A percentile compares a stretch with the other conserved stretches of the same genome.
These are phyloP conservation scores for Irena cyanogastra DNA, from an alignment of 2,113 vertebrate species.

Conservation along the genomic window DNA sequence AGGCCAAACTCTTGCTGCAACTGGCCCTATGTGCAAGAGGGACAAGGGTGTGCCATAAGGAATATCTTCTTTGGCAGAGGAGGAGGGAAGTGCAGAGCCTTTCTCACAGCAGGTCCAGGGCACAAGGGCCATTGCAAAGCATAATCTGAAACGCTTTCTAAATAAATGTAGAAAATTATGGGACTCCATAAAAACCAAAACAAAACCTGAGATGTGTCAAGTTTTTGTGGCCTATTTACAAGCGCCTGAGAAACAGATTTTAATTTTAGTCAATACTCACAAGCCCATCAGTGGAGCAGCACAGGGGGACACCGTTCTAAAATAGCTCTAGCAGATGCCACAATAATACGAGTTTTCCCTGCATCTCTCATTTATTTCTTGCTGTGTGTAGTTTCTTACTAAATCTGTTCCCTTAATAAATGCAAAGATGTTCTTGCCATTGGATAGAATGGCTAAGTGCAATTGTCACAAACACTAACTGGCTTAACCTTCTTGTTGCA, in stretches of 20 bases:
- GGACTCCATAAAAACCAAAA: not conserved
- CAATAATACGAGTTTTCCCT: not conserved
- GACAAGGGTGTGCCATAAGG: not conserved
- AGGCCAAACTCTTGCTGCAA: not conserved
- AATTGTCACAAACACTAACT: not conserved
- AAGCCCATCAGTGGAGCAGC: conserved; percentile 22
- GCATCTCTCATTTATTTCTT: conserved; percentile 38
- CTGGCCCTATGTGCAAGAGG: not conserved
- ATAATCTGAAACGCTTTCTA: not conserved
- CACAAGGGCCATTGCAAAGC: not conserved
- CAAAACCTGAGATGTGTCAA: not conserved
- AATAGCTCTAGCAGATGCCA: conserved; percentile 54
- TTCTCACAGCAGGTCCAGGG: not conserved
- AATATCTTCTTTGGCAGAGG: not conserved
- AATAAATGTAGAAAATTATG: not conserved
- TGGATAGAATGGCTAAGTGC: not conserved
- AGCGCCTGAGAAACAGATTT: conserved; percentile 21
- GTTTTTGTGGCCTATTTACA: conserved; percentile 1
- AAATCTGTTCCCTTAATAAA: conserved; percentile 36
- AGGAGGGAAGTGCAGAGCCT: not conserved
- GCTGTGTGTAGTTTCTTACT: not conserved
- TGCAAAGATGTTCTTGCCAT: not conserved
- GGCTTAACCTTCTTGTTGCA: conserved; percentile 3
- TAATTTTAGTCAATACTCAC: conserved; percentile 20
- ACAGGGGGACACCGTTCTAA: conserved; percentile 41